phyloP scores from a whole-genome alignment of 2,797 vertebrate species.

The Pipistrellus pygmaeus region DNA sequence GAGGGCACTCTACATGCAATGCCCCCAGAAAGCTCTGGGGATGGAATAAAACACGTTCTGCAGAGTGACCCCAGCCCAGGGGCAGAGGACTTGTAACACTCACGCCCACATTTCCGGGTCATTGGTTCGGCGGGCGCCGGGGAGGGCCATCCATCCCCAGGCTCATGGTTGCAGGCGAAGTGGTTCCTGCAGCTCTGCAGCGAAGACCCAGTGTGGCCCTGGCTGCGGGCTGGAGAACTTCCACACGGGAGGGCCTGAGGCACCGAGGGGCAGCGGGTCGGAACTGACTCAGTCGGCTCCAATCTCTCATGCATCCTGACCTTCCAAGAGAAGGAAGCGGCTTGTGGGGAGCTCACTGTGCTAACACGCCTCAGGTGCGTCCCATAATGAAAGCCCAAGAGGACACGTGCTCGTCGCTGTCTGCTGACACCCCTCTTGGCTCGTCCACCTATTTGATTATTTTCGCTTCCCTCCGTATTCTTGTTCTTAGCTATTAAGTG shows the following conservation, averaged over 20 bases:
- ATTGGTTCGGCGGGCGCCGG: neutral
- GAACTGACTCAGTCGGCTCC: accelerated
- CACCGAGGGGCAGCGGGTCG: neutral
- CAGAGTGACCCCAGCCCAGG: neutral
- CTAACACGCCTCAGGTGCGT: conserved; percentile 67
- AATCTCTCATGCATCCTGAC: conserved; percentile 71
- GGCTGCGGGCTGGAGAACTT: no score
- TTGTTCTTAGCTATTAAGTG: conserved; percentile 11
- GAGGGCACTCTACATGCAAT: neutral
- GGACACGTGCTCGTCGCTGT: neutral
- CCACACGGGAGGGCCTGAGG: no score
- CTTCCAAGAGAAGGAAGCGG: conserved; percentile 70
- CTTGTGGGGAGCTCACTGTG: conserved; percentile 70
- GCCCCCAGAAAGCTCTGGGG: neutral
- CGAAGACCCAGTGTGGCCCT: neutral
- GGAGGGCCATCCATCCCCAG: neutral
- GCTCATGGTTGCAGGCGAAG: neutral
- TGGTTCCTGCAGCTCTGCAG: neutral
- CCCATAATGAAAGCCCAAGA: neutral
- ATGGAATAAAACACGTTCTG: neutral
- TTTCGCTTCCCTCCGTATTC: neutral
- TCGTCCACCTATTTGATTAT: conserved; percentile 14
- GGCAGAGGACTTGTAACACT: neutral
- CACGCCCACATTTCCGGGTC: neutral
- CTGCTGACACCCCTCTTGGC: conserved; percentile 62